Conservation (phyloP, 2,797 vertebrate genomes). For the Emys orbicularis region DNA sequence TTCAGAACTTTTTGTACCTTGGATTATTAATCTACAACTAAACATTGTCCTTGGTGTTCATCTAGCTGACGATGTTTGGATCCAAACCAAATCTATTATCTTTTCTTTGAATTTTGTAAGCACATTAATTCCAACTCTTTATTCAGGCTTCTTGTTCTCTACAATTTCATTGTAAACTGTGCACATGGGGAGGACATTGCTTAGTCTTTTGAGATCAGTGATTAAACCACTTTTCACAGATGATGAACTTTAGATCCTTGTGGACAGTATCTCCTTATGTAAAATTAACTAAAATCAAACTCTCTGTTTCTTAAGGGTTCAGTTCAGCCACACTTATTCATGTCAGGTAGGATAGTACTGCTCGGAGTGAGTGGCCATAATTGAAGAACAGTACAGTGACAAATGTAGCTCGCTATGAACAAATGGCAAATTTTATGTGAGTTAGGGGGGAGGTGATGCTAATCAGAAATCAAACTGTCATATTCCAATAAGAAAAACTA, state of each 20-base stretch:
- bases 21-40: conserved; percentile 90
- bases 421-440: background rate
- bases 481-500: background rate
- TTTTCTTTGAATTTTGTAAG: conserved; percentile 55
- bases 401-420: background rate
- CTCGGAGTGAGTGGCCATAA: background rate
- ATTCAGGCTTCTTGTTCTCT: conserved; percentile 1
- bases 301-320: background rate
- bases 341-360: background rate
- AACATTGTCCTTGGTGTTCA: conserved; percentile 85
- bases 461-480: background rate
- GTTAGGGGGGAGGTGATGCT: background rate
- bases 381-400: background rate
- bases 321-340: background rate
- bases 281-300: conserved; percentile 31
- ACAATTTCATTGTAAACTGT: background rate
- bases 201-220: background rate
- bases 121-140: background rate
- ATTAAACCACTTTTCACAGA: background rate
- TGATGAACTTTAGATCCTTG: background rate
- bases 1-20: conserved; percentile 86
- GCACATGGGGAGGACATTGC: background rate
- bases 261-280: background rate
- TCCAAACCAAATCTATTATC: conserved; percentile 79
- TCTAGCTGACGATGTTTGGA: conserved; percentile 79